Evolutionary conservation across 2,113 vertebrate genomes (phyloP).

Genomic region (Ctenomys sociabilis): DNA sequence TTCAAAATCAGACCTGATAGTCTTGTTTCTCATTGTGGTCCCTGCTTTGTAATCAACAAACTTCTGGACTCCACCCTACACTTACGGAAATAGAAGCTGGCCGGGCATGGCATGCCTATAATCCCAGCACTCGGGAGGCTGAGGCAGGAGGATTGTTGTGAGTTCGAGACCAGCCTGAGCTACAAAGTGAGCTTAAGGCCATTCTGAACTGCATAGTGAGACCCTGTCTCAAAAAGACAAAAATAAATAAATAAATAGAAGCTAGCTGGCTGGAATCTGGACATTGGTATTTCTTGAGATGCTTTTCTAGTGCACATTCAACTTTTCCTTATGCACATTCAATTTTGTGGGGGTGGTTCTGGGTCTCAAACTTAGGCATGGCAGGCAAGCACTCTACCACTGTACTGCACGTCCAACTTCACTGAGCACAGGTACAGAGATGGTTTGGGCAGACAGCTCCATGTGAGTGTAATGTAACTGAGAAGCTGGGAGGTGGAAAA

Average conservation of each 20-base stretch:
- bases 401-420: neutral
- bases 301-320: neutral
- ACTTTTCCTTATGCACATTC: neutral
- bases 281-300: neutral
- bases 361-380: neutral
- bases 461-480: neutral
- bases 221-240: no score
- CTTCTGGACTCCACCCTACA: neutral
- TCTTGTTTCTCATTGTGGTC: neutral
- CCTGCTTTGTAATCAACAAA: slow-evolving; percentile 1
- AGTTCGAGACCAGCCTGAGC: no score
- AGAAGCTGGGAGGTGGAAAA: neutral
- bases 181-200: no score
- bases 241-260: no score
- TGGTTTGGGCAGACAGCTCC: neutral
- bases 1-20: neutral
- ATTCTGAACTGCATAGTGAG: no score
- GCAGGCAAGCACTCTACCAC: neutral
- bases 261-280: neutral
- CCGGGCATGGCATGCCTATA: no score
- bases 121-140: no score
- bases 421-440: neutral
- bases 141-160: no score
- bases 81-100: neutral
- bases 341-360: neutral